These are phyloP conservation scores for Trogon surrucura DNA, from an alignment of 2,113 vertebrate species.

Conservation along the genomic window DNA sequence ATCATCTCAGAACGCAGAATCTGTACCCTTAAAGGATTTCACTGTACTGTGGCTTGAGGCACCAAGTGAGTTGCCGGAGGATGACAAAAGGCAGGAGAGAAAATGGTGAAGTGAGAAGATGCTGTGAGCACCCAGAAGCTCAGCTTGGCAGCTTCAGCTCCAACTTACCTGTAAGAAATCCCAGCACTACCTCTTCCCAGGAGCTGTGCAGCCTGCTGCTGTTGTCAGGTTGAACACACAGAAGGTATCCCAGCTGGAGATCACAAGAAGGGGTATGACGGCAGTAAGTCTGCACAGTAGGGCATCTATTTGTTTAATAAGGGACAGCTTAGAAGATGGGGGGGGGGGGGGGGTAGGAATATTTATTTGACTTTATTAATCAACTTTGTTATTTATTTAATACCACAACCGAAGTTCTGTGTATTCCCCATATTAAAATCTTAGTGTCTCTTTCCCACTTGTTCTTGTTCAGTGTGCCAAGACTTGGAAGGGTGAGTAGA, in stretches of 20 bases:
- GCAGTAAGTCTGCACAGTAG: not conserved
- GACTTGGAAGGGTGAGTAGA: not conserved
- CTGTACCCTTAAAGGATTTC: not conserved
- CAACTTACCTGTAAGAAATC: not conserved
- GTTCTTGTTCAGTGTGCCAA: not conserved
- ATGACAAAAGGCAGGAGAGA: not conserved
- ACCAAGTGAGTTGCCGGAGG: not conserved
- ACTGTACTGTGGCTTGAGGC: not conserved
- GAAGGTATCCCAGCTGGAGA: not conserved
- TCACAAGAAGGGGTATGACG: not conserved
- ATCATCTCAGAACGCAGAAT: not conserved
- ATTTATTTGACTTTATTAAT: not conserved
- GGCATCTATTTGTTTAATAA: not conserved
- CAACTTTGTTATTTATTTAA: not conserved
- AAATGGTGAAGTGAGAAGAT: not conserved
- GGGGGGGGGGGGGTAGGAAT: no score
- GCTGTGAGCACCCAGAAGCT: not conserved
- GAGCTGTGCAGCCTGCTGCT: not conserved
- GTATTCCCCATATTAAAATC: not conserved
- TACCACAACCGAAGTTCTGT: not conserved
- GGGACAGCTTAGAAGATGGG: not conserved
- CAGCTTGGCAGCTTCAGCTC: not conserved
- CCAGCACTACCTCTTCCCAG: not conserved
- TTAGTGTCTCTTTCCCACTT: not conserved
- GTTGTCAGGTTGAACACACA: not conserved